phyloP scores from a whole-genome alignment of 92 coral and sea anemone species.

The Epizoanthus fatuus region DNA sequence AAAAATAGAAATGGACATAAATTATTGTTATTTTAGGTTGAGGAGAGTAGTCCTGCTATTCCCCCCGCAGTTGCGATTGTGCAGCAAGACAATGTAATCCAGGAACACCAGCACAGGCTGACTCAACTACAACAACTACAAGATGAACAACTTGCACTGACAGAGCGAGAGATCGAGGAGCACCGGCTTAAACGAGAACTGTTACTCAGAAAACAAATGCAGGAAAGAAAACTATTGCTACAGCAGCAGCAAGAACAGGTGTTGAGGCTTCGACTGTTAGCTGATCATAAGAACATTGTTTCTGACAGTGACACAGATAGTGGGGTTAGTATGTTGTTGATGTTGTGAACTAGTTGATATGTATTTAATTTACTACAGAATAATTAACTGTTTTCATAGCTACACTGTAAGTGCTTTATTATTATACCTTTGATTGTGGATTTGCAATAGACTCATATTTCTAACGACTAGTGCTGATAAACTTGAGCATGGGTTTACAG shows the following conservation, averaged over 20 bases:
- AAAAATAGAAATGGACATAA: too few relatives aligned
- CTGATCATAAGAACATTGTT: slow-evolving; percentile 27
- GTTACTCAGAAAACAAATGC: slow-evolving; percentile 90
- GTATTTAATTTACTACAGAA: too few relatives aligned
- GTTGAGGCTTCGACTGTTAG: slow-evolving; percentile 67
- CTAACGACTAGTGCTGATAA: too few relatives aligned
- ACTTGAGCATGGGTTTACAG: too few relatives aligned
- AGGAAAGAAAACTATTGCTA: slow-evolving; percentile 84
- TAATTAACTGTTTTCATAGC: too few relatives aligned
- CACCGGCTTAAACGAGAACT: slow-evolving; percentile 92
- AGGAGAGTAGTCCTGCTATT: slow-evolving; percentile 42
- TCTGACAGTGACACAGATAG: slow-evolving; percentile 39
- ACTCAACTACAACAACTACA: slow-evolving; percentile 83
- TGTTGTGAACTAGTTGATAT: too few relatives aligned
- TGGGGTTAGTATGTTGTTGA: not conserved
- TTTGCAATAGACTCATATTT: too few relatives aligned
- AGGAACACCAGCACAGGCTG: slow-evolving; percentile 78
- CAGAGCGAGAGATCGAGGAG: slow-evolving; percentile 93
- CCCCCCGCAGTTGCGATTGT: slow-evolving; percentile 36
- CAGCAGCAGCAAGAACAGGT: slow-evolving; percentile 85
- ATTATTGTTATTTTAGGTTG: slow-evolving; percentile 33
- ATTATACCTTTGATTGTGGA: too few relatives aligned
- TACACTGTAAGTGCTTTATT: too few relatives aligned
- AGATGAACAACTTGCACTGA: slow-evolving; percentile 89
- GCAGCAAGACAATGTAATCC: slow-evolving; percentile 66